phyloP scores from a whole-genome alignment of 2,888 invertebrate genomes.

The Meandrusa payeni region DNA sequence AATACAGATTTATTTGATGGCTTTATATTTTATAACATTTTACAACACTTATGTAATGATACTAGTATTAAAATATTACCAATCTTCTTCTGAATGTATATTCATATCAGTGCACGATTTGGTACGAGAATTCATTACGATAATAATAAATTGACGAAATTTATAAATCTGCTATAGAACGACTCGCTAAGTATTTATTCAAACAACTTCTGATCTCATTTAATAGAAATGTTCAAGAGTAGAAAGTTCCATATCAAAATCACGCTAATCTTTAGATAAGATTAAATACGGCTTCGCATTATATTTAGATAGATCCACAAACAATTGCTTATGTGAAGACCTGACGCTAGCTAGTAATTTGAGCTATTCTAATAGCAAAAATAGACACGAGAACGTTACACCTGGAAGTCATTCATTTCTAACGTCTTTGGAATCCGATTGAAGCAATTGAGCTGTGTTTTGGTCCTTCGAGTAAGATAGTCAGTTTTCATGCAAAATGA shows the following conservation, averaged over 20 bases:
- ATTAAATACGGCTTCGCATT: not conserved
- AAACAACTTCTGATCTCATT: slow-evolving; percentile 2
- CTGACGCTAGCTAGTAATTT: too few relatives aligned
- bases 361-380: too few relatives aligned
- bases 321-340: too few relatives aligned
- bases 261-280: slow-evolving; percentile 17
- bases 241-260: slow-evolving; percentile 16
- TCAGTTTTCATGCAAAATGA: too few relatives aligned
- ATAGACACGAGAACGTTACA: too few relatives aligned
- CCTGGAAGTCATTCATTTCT: too few relatives aligned
- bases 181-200: not conserved
- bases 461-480: too few relatives aligned
- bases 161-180: not conserved
- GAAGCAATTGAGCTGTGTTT: too few relatives aligned
- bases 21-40: too few relatives aligned
- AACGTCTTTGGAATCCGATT: too few relatives aligned
- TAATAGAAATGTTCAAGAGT: not conserved
- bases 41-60: not conserved
- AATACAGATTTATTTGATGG: too few relatives aligned
- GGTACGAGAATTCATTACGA: slow-evolving; percentile 7
- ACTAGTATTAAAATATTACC: slow-evolving; percentile 1
- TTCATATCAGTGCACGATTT: slow-evolving; percentile 3
- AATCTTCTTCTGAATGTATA: not conserved
- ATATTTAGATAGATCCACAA: too few relatives aligned
- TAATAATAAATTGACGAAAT: not conserved